A percentile compares a stretch with the other conserved stretches of the same genome.
Evolutionary conservation across 2,888 invertebrate species (phyloP).

Genomic region (Rosalia funebris): DNA sequence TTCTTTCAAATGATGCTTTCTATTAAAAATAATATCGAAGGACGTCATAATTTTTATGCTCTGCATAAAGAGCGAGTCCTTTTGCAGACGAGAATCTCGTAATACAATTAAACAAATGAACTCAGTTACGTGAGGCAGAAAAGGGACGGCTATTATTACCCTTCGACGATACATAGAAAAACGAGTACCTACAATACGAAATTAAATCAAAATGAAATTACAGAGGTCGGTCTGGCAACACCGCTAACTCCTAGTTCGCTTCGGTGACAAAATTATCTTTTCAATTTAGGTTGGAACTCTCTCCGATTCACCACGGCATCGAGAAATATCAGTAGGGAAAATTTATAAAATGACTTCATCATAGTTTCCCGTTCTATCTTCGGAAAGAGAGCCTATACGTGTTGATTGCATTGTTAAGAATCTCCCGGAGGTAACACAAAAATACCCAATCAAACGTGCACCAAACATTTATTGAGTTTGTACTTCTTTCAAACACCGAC

Average conservation of each 20-base stretch:
- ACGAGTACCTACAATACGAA: too few relatives aligned
- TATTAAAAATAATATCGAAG: too few relatives aligned
- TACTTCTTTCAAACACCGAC: conserved; percentile 59
- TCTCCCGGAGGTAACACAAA: conserved; percentile 63
- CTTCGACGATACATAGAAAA: too few relatives aligned
- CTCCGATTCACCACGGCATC: neutral
- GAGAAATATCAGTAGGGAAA: conserved; percentile 36
- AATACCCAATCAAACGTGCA: conserved; percentile 65
- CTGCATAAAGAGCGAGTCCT: too few relatives aligned
- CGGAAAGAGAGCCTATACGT: conserved; percentile 53
- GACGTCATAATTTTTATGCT: too few relatives aligned
- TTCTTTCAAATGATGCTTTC: too few relatives aligned
- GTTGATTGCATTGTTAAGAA: conserved; percentile 63
- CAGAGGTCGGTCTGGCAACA: too few relatives aligned
- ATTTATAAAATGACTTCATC: conserved; percentile 39
- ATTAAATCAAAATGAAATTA: too few relatives aligned
- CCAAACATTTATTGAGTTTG: conserved; percentile 65
- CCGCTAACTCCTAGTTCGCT: neutral
- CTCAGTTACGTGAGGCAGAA: too few relatives aligned
- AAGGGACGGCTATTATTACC: too few relatives aligned
- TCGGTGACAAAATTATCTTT: conserved; percentile 26
- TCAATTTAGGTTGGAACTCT: conserved; percentile 12
- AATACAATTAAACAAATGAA: too few relatives aligned
- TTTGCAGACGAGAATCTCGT: too few relatives aligned
- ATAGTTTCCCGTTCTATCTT: conserved; percentile 43